Conservation (phyloP, 2,888 invertebrate species). For the Ophion slaviceki region DNA sequence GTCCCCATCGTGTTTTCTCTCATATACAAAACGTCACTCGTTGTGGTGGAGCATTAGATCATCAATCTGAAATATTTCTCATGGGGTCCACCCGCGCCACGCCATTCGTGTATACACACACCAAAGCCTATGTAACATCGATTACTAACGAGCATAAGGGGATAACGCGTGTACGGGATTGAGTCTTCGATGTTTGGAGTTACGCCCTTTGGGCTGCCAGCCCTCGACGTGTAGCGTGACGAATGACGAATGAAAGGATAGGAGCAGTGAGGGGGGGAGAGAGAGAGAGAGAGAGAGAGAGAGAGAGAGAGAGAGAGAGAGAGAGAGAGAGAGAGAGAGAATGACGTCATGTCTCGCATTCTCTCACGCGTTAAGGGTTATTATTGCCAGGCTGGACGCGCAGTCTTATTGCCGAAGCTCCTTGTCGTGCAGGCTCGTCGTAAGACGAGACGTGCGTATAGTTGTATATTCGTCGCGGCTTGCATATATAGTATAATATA, state of each 20-base stretch:
- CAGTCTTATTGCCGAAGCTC: slow-evolving; percentile 75
- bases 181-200: neutral
- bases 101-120: neutral
- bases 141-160: slow-evolving; percentile 4
- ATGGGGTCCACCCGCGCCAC: slow-evolving; percentile 3
- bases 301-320: slow-evolving; percentile 8
- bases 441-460: slow-evolving; percentile 50
- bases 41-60: slow-evolving; percentile 43
- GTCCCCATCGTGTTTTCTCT: slow-evolving; percentile 16
- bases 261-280: neutral
- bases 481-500: slow-evolving; percentile 17
- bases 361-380: slow-evolving; percentile 81
- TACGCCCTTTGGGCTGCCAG: slow-evolving; percentile 12
- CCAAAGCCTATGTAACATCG: slow-evolving; percentile 26
- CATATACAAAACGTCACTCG: slow-evolving; percentile 28
- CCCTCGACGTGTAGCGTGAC: slow-evolving; percentile 40
- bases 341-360: slow-evolving; percentile 80
- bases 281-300: neutral
- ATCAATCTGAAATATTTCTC: slow-evolving; percentile 62
- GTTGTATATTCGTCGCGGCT: slow-evolving; percentile 47
- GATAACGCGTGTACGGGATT: neutral
- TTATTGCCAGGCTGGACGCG: slow-evolving; percentile 80
- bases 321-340: slow-evolving; percentile 22
- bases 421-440: slow-evolving; percentile 40
- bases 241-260: slow-evolving; percentile 57